Conservation (phyloP, 2,113 vertebrate species). For the Noturus placidus region DNA sequence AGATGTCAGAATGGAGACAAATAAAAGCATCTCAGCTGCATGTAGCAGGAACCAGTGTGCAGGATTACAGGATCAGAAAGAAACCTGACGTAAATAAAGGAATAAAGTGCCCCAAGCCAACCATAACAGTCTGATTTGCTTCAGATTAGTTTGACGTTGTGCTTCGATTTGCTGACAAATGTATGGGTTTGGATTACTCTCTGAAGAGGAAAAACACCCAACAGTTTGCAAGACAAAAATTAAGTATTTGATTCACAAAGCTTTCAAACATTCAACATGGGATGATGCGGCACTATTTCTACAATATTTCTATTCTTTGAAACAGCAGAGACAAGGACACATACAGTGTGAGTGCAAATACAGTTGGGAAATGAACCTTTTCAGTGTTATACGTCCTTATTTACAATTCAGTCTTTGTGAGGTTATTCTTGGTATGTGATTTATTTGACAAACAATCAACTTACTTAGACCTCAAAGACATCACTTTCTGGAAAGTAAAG, state of each 20-base stretch:
- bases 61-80: constrained; percentile 44
- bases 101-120: background rate
- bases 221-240: background rate
- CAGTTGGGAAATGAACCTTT: background rate
- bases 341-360: background rate
- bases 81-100: constrained; percentile 45
- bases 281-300: background rate
- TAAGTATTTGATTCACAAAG: background rate
- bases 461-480: background rate
- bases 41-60: constrained; percentile 42
- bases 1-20: background rate
- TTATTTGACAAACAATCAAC: background rate
- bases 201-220: background rate
- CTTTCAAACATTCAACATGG: background rate
- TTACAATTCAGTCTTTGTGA: background rate
- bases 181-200: constrained; percentile 1
- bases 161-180: constrained; percentile 33
- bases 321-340: background rate
- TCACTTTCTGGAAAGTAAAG: background rate
- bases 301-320: background rate
- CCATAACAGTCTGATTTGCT: constrained; percentile 24
- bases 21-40: constrained; percentile 23
- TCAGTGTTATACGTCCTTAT: background rate
- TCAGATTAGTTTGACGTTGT: constrained; percentile 27
- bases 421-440: background rate